A percentile compares a stretch with the other conserved stretches of the same genome.
phyloP scores from a whole-genome alignment of 2,797 vertebrate genomes.

The Melopsittacus undulatus region DNA sequence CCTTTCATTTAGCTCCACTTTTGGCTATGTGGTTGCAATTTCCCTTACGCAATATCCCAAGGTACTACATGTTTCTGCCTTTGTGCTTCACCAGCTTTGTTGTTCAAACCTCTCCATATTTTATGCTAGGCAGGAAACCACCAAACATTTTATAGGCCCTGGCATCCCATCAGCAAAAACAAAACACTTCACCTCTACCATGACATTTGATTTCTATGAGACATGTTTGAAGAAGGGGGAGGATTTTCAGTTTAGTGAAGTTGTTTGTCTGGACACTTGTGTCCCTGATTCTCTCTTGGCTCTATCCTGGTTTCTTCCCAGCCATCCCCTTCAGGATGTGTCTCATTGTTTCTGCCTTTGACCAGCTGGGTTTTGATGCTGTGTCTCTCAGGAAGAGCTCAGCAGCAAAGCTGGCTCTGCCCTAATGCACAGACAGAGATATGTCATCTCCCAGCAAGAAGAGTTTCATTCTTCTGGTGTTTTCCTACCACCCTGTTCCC shows the following conservation, averaged over 20 bases:
- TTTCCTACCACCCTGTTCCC: neutral
- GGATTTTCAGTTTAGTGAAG: neutral
- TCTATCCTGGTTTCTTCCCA: neutral
- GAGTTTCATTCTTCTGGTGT: neutral
- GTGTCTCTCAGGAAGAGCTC: neutral
- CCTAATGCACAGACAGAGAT: neutral
- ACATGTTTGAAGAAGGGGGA: rapidly evolving
- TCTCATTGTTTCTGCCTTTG: rapidly evolving
- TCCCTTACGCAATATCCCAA: neutral
- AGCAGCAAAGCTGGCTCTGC: neutral
- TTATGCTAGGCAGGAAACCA: constrained; percentile 30
- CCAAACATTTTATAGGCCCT: neutral
- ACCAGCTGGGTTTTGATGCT: neutral
- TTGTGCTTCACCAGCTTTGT: neutral
- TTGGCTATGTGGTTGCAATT: neutral
- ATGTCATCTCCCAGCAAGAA: neutral
- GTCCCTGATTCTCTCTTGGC: neutral
- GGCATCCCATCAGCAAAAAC: neutral
- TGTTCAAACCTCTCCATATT: neutral
- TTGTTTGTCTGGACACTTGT: rapidly evolving
- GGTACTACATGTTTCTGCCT: neutral
- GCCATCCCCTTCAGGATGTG: neutral
- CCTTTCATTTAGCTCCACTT: neutral
- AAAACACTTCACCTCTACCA: neutral
- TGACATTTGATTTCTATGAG: neutral